Percentiles rank a stretch among this genome's conserved stretches.
Conservation (phyloP, 2,113 vertebrate genomes). For the Tetraodon nigroviridis region DNA sequence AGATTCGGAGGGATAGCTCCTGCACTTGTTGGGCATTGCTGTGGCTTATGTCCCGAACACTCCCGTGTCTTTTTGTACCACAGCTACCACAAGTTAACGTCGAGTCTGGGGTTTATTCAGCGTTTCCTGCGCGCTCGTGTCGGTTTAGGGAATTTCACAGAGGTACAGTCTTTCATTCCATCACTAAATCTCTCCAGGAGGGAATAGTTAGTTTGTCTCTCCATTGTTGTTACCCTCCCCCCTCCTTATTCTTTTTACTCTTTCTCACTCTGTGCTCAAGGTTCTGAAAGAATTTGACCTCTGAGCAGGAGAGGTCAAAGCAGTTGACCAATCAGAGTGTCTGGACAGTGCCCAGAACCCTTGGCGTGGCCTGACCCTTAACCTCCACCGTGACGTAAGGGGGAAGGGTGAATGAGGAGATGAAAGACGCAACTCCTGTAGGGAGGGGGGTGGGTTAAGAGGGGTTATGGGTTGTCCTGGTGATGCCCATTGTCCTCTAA, state of each 20-base stretch:
- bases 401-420: constrained; percentile 77
- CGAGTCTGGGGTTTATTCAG: constrained; percentile 8
- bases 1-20: constrained; percentile 30
- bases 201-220: constrained; percentile 73
- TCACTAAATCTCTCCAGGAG: constrained; percentile 69
- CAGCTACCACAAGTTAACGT: not conserved
- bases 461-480: constrained; percentile 79
- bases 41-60: not conserved
- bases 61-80: constrained; percentile 14
- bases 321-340: constrained; percentile 77
- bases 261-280: constrained; percentile 75
- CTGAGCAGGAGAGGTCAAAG: constrained; percentile 71
- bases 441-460: constrained; percentile 76
- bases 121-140: constrained; percentile 13
- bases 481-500: constrained; percentile 76
- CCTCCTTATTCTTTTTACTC: constrained; percentile 59
- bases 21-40: constrained; percentile 22
- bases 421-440: constrained; percentile 76
- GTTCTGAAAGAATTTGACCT: constrained; percentile 82
- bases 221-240: constrained; percentile 70
- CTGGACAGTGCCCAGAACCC: constrained; percentile 83
- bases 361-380: constrained; percentile 75
- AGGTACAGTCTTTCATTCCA: constrained; percentile 73
- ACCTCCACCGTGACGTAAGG: constrained; percentile 73
- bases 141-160: constrained; percentile 42